Percentiles rank a stretch among this genome's conserved stretches.
These are phyloP conservation scores for Bombus cullumanus DNA, from an alignment of 1,140 invertebrate genomes.

Conservation along the genomic window DNA sequence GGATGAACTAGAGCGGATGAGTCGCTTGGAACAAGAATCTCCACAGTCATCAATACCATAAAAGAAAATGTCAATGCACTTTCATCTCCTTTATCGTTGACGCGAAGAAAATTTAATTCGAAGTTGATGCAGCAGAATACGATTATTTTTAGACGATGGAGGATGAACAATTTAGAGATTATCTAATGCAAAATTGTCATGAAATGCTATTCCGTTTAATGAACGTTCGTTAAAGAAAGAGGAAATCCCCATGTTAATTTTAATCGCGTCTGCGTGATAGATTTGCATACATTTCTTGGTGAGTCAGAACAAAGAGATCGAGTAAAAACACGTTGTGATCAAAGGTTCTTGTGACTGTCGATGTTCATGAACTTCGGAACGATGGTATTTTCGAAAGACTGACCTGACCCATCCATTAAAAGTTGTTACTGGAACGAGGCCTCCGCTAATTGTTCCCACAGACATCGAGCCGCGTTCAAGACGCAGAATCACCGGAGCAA, in stretches of 20 bases:
- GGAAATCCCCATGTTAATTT: neutral
- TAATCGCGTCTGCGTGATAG: neutral
- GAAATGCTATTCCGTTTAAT: neutral
- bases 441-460: constrained; percentile 63
- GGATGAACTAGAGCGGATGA: neutral
- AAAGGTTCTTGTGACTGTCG: neutral
- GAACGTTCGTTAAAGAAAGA: neutral
- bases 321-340: constrained; percentile 18
- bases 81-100: neutral
- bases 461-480: constrained; percentile 15
- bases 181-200: neutral
- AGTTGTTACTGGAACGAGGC: constrained; percentile 19
- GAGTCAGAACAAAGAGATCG: constrained; percentile 7
- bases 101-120: too few relatives aligned
- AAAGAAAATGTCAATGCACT: neutral
- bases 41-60: neutral
- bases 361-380: constrained; percentile 8
- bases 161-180: neutral
- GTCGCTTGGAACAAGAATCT: neutral
- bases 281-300: neutral
- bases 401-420: neutral
- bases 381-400: constrained; percentile 7
- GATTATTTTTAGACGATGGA: neutral
- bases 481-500: constrained; percentile 19
- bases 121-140: too few relatives aligned